phyloP scores from a whole-genome alignment of 2,797 vertebrate genomes.

The Acrossocheilus wenchowensis region DNA sequence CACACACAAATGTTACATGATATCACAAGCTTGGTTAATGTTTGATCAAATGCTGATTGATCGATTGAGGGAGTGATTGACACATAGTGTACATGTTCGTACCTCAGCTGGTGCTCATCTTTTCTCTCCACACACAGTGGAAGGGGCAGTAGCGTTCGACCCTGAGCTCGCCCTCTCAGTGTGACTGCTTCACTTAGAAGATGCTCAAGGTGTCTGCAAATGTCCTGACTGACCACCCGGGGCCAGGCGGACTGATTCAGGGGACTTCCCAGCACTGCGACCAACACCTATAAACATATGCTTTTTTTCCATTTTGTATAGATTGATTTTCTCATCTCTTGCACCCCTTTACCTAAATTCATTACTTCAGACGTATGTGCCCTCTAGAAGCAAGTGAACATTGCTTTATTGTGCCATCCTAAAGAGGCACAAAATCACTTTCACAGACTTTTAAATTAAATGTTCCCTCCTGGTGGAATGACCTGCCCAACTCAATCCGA shows the following conservation, averaged over 20 bases:
- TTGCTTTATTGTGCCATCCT: no score
- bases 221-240: constrained; percentile 72
- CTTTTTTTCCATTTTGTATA: not conserved
- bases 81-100: not conserved
- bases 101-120: constrained; percentile 55
- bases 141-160: constrained; percentile 72
- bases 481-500: no score
- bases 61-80: not conserved
- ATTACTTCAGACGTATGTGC: no score
- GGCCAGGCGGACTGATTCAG: constrained; percentile 78
- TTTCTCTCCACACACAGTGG: constrained; percentile 72
- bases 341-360: no score
- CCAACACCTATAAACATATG: constrained; percentile 69
- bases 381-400: no score
- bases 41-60: not conserved
- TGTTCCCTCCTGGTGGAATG: no score
- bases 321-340: no score
- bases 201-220: constrained; percentile 73
- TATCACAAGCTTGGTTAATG: constrained; percentile 9
- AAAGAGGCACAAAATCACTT: no score
- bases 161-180: constrained; percentile 73
- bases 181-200: constrained; percentile 73
- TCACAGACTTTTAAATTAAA: no score
- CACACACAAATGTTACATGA: constrained; percentile 38
- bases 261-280: constrained; percentile 76